Conservation (phyloP, 2,888 invertebrate genomes). For the Carabus problematicus region DNA sequence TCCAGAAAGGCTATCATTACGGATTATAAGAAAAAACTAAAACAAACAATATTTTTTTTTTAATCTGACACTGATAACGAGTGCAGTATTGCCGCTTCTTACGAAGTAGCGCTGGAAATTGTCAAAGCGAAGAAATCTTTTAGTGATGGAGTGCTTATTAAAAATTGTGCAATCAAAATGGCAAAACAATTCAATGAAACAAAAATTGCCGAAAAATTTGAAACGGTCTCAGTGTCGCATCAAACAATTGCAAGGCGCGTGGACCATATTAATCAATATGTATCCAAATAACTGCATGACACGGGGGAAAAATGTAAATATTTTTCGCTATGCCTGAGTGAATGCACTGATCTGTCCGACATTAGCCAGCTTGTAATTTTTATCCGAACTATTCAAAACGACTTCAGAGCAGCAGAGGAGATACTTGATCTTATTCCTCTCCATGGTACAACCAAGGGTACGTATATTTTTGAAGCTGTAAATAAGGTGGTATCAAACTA, state of each 20-base stretch:
- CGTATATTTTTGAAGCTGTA: constrained; percentile 37
- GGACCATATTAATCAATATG: constrained; percentile 39
- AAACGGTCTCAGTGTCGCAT: constrained; percentile 34
- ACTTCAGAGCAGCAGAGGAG: constrained; percentile 44
- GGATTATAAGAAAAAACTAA: constrained; percentile 10
- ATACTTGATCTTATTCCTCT: constrained; percentile 45
- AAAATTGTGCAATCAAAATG: constrained; percentile 44
- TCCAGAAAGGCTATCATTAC: constrained; percentile 5
- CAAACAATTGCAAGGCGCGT: constrained; percentile 37
- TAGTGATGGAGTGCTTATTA: constrained; percentile 42
- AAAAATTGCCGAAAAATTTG: constrained; percentile 38
- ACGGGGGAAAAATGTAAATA: too few relatives aligned
- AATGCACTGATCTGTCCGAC: constrained; percentile 42
- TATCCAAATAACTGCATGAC: constrained; percentile 15
- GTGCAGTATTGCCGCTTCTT: constrained; percentile 37
- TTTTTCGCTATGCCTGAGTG: too few relatives aligned
- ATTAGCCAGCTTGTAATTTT: constrained; percentile 44
- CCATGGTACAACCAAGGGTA: constrained; percentile 45
- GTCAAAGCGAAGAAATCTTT: constrained; percentile 30
- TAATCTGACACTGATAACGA: constrained; percentile 35
- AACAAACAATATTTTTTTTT: constrained; percentile 1
- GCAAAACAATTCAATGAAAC: constrained; percentile 27
- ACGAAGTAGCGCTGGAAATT: constrained; percentile 33
- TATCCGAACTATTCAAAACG: constrained; percentile 37
- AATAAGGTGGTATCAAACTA: constrained; percentile 33